Evolutionary conservation across 2,113 vertebrate genomes (phyloP).

Genomic region (Neoarius graeffei): DNA sequence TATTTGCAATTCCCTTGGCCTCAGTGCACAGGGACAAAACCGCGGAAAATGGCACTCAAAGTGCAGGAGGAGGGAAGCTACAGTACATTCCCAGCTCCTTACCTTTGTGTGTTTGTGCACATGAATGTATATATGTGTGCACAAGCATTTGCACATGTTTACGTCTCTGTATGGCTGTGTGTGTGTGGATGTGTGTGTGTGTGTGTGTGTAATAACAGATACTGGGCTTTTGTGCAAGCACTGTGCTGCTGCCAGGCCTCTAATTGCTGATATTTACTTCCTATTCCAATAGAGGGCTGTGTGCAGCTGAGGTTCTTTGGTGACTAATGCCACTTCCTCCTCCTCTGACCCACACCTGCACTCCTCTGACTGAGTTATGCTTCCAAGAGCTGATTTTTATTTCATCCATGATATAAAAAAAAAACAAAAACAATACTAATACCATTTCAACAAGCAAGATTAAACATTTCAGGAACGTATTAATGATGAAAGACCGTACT

Average conservation of each 20-base stretch:
- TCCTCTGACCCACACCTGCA: constrained; percentile 34
- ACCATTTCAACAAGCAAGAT: neutral
- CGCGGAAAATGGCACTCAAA: constrained; percentile 17
- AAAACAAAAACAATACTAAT: neutral
- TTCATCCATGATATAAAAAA: neutral
- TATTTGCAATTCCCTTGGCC: constrained; percentile 51
- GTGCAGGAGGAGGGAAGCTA: constrained; percentile 6
- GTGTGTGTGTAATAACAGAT: constrained; percentile 47
- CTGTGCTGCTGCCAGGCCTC: constrained; percentile 49
- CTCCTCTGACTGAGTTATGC: constrained; percentile 32
- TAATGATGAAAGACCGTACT: neutral
- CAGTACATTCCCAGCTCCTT: neutral
- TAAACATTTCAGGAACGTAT: neutral
- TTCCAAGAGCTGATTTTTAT: constrained; percentile 1
- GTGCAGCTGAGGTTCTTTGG: constrained; percentile 35
- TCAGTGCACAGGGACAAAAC: constrained; percentile 46
- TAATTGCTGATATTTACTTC: constrained; percentile 56
- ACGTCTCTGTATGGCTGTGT: neutral
- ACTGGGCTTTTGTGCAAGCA: constrained; percentile 34
- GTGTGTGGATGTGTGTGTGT: constrained; percentile 4
- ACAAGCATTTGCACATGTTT: neutral
- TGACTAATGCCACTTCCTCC: constrained; percentile 49
- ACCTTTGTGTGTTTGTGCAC: neutral
- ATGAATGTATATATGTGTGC: neutral
- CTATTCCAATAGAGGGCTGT: constrained; percentile 53